Conservation (phyloP, 2,113 vertebrate species). For the Neodontobutis hainanensis region DNA sequence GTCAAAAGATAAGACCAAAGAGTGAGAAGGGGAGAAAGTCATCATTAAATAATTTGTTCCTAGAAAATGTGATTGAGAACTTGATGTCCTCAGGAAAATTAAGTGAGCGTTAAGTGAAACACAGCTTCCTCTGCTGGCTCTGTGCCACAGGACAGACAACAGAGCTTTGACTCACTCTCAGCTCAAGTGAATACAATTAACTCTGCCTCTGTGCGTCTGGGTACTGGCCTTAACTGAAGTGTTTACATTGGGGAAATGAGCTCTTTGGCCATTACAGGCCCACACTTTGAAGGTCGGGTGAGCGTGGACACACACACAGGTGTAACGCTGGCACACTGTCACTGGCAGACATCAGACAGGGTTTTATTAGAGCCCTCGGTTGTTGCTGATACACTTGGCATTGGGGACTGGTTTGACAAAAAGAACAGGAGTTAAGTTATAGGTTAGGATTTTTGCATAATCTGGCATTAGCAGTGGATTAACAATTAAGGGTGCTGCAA, state of each 20-base stretch:
- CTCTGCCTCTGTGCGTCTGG: conserved; percentile 20
- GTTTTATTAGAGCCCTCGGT: no score
- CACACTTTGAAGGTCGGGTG: conserved; percentile 52
- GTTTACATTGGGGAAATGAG: conserved; percentile 68
- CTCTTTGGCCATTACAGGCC: conserved; percentile 48
- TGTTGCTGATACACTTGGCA: conserved; percentile 26
- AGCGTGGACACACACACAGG: conserved; percentile 16
- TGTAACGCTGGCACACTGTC: no score
- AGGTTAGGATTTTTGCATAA: conserved; percentile 25
- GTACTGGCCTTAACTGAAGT: conserved; percentile 41
- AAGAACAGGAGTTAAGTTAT: conserved; percentile 5
- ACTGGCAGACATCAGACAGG: no score
- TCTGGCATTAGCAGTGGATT: conserved; percentile 20
- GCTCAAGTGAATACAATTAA: conserved; percentile 63
- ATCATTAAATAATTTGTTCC: conserved; percentile 1
- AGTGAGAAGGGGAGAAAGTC: background rate
- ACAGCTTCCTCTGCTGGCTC: conserved; percentile 40
- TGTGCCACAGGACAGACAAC: conserved; percentile 54
- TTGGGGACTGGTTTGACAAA: no score
- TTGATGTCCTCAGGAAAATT: conserved; percentile 26
- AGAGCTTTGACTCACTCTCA: conserved; percentile 47
- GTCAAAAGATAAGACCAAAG: conserved; percentile 9
- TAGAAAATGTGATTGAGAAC: conserved; percentile 10
- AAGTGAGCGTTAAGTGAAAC: conserved; percentile 31
- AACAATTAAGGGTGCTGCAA: background rate